Conservation (phyloP, 1,140 invertebrate genomes). For the Capitella teleta region DNA sequence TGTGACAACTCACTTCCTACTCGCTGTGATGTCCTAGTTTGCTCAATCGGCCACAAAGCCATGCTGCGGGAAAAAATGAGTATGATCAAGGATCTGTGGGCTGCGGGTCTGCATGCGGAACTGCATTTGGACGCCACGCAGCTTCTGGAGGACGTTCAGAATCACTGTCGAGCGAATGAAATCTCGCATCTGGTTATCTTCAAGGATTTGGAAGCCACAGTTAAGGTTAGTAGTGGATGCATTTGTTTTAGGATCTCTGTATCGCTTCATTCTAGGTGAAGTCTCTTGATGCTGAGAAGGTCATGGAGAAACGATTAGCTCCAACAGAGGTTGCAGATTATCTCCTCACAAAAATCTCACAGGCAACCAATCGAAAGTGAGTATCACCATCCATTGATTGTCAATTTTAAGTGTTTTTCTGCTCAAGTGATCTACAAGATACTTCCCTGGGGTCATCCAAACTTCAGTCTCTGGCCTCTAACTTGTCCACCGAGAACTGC, state of each 20-base stretch:
- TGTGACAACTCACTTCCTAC: slow-evolving; percentile 33
- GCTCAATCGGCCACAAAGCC: slow-evolving; percentile 47
- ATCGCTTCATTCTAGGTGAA: too few relatives aligned
- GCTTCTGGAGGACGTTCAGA: neutral
- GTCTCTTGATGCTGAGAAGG: too few relatives aligned
- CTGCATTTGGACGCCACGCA: slow-evolving; percentile 43
- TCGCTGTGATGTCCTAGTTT: slow-evolving; percentile 56
- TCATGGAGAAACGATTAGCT: too few relatives aligned
- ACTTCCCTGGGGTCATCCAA: too few relatives aligned
- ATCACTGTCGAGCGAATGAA: neutral
- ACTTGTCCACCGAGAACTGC: too few relatives aligned
- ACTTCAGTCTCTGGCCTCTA: too few relatives aligned
- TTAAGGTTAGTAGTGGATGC: neutral
- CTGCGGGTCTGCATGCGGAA: slow-evolving; percentile 46
- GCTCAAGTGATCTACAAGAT: too few relatives aligned
- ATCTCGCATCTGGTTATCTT: neutral
- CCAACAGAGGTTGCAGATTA: too few relatives aligned
- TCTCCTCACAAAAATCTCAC: neutral
- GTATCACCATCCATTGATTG: neutral
- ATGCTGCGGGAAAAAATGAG: slow-evolving; percentile 53
- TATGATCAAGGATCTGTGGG: slow-evolving; percentile 51
- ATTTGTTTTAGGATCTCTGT: neutral
- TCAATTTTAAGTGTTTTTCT: too few relatives aligned
- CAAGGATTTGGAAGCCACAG: neutral
- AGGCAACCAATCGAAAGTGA: neutral